These are phyloP conservation scores for Aplodontia rufa DNA, from an alignment of 2,113 vertebrate genomes.

Conservation along the genomic window DNA sequence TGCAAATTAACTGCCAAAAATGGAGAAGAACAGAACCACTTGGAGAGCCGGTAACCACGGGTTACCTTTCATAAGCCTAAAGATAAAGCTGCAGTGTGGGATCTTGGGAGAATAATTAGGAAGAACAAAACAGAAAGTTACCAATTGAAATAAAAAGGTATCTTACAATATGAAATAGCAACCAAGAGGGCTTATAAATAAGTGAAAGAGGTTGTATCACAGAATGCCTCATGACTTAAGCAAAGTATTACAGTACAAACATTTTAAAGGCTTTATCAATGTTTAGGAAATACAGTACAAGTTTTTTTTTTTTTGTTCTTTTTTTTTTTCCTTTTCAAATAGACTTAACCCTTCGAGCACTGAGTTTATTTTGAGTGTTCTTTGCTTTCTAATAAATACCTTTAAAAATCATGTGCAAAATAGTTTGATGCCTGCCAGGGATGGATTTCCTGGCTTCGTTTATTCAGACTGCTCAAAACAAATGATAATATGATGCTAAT, in stretches of 20 bases:
- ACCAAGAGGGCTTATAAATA: constrained; percentile 96
- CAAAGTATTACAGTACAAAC: constrained; percentile 98
- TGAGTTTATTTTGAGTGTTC: constrained; percentile 87
- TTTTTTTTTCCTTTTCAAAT: constrained; percentile 84
- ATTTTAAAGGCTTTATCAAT: constrained; percentile 92
- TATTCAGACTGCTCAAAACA: constrained; percentile 81
- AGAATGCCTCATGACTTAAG: constrained; percentile 95
- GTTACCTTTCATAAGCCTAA: constrained; percentile 98
- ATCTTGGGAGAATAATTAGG: constrained; percentile 98
- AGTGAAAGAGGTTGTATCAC: constrained; percentile 91
- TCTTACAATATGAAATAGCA: constrained; percentile 94
- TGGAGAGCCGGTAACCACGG: constrained; percentile 96
- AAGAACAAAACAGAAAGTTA: constrained; percentile 93
- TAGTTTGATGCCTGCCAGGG: constrained; percentile 85
- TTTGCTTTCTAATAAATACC: constrained; percentile 87
- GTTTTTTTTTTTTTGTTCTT: constrained; percentile 73
- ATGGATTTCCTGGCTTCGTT: constrained; percentile 81
- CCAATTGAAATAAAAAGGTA: constrained; percentile 93
- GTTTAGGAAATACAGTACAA: constrained; percentile 96
- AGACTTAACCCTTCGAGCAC: constrained; percentile 99
- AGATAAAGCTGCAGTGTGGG: constrained; percentile 97
- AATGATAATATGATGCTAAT: constrained; percentile 85
- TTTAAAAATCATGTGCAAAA: constrained; percentile 96
- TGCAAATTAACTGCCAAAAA: constrained; percentile 99
- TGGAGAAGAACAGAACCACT: constrained; percentile 94